Evolutionary conservation across 2,888 invertebrate genomes (phyloP).

Genomic region (Dolichomitus sp.): DNA sequence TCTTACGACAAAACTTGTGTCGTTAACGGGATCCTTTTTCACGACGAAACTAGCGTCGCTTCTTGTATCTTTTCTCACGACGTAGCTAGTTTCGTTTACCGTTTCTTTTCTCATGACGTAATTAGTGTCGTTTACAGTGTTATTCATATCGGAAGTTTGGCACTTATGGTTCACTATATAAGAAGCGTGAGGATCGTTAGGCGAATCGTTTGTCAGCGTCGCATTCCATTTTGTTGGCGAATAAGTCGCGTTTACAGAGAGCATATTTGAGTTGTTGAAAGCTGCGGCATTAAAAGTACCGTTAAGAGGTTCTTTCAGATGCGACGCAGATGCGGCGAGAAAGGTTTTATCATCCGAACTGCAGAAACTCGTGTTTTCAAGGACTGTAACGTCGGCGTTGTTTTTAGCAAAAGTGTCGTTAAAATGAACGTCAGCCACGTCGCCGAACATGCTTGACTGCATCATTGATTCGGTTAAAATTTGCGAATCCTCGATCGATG

Average conservation of each 20-base stretch:
- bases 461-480: conserved; percentile 82
- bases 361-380: conserved; percentile 51
- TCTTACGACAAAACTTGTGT: not conserved
- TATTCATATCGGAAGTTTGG: not conserved
- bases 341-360: conserved; percentile 43
- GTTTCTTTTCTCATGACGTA: conserved; percentile 32
- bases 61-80: not conserved
- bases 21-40: not conserved
- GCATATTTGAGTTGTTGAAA: conserved; percentile 1
- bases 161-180: conserved; percentile 51
- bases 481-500: conserved; percentile 75
- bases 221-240: conserved; percentile 23
- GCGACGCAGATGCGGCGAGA: not conserved
- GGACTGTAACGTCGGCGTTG: conserved; percentile 57
- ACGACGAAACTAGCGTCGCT: conserved; percentile 5
- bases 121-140: not conserved
- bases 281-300: conserved; percentile 33
- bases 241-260: conserved; percentile 51
- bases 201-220: conserved; percentile 30
- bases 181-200: conserved; percentile 64
- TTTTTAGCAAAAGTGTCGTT: conserved; percentile 66
- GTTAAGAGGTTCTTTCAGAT: conserved; percentile 12
- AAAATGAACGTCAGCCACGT: conserved; percentile 71
- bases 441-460: conserved; percentile 80
- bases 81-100: conserved; percentile 2